These are phyloP conservation scores for Thamnaconus septentrionalis DNA, from an alignment of 2,113 vertebrate genomes.

Conservation along the genomic window DNA sequence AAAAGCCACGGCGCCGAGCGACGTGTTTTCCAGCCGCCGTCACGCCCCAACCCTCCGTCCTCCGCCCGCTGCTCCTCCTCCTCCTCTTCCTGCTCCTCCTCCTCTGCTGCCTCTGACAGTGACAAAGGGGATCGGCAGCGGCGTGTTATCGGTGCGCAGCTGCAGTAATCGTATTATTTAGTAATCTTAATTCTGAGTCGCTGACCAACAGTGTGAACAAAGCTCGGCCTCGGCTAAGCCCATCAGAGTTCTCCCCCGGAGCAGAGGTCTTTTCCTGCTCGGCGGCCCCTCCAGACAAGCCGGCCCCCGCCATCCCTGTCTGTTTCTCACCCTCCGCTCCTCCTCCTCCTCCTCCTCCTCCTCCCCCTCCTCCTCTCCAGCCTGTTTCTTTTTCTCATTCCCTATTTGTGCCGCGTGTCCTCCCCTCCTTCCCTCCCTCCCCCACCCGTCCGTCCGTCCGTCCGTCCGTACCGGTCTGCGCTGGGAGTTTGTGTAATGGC, in stretches of 20 bases:
- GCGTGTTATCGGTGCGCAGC: constrained; percentile 66
- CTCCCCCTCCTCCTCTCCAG: constrained; percentile 31
- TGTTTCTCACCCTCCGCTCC: constrained; percentile 39
- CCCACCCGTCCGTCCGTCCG: constrained; percentile 37
- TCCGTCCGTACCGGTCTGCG: constrained; percentile 49
- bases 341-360: constrained; percentile 27
- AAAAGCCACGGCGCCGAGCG: too few species aligned
- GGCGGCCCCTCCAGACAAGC: constrained; percentile 41
- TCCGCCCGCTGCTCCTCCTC: constrained; percentile 45
- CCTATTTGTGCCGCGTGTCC: neutral
- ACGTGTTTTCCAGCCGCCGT: too few species aligned
- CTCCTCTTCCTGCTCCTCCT: constrained; percentile 36
- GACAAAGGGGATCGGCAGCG: constrained; percentile 60
- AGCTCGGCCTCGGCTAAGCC: constrained; percentile 63
- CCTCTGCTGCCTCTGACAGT: constrained; percentile 44
- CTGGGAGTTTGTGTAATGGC: constrained; percentile 69
- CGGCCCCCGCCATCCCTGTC: constrained; percentile 15
- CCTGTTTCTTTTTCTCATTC: constrained; percentile 27
- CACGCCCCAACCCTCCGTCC: constrained; percentile 15
- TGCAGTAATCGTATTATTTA: constrained; percentile 75
- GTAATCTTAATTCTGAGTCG: constrained; percentile 70
- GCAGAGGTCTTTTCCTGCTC: constrained; percentile 71
- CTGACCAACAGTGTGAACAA: constrained; percentile 70
- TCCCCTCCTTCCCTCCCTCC: neutral
- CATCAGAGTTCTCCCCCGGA: constrained; percentile 63